A percentile compares a stretch with the other conserved stretches of the same genome.
Conservation (phyloP, 2,113 vertebrate species). For the Bombycilla garrulus region DNA sequence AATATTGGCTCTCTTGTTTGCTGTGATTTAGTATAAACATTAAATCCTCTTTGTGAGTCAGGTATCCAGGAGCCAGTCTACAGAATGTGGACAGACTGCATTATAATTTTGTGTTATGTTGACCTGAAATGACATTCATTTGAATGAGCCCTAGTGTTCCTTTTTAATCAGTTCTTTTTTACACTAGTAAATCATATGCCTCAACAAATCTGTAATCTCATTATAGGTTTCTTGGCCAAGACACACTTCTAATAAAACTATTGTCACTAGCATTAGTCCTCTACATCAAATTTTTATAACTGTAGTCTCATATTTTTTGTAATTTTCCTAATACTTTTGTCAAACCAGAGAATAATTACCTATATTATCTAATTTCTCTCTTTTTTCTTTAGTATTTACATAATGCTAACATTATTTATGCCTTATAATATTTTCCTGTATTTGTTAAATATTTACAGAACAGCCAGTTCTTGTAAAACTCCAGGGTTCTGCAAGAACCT, state of each 20-base stretch:
- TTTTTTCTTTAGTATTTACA: not conserved
- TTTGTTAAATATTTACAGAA: not conserved
- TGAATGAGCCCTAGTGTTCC: not conserved
- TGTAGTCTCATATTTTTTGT: not conserved
- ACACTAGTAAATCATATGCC: not conserved
- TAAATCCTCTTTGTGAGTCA: not conserved
- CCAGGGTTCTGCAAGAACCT: not conserved
- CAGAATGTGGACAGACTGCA: not conserved
- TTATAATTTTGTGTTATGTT: not conserved
- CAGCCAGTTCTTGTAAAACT: not conserved
- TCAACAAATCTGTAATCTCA: not conserved
- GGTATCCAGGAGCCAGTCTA: not conserved
- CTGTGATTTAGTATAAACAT: not conserved
- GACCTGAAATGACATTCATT: not conserved
- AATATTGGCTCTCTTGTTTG: not conserved
- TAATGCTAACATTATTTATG: not conserved
- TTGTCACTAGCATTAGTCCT: not conserved
- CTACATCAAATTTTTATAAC: not conserved
- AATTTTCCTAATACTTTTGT: not conserved
- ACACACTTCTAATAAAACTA: not conserved
- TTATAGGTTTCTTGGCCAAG: not conserved
- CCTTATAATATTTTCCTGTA: not conserved
- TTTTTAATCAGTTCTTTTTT: not conserved
- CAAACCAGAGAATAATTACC: not conserved
- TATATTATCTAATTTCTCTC: not conserved